Percentiles rank a stretch among this genome's conserved stretches.
phyloP scores from a whole-genome alignment of 2,888 invertebrate genomes.

The Lasioglossum vierecki region DNA sequence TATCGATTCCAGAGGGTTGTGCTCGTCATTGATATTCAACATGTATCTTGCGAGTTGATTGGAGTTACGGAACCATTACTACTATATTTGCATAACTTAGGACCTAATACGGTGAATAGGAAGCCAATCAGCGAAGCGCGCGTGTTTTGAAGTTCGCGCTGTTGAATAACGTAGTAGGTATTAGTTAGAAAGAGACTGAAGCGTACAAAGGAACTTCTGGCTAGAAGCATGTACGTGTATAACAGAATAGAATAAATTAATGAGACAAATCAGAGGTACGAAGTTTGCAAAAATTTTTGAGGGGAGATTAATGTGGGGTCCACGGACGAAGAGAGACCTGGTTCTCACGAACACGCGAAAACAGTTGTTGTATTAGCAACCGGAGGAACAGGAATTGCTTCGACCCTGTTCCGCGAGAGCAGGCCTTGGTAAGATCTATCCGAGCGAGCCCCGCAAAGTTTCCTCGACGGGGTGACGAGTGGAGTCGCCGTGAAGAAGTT shows the following conservation, averaged over 20 bases:
- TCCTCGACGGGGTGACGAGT: conserved; percentile 1
- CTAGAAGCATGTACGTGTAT: not conserved
- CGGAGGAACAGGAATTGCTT: conserved; percentile 20
- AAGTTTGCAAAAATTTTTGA: not conserved
- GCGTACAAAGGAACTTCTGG: not conserved
- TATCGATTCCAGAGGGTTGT: not conserved
- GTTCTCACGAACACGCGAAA: not conserved
- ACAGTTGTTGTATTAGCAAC: conserved; percentile 4
- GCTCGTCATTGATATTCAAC: not conserved
- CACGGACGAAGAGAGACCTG: not conserved
- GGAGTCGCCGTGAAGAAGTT: conserved; percentile 22
- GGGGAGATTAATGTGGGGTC: not conserved
- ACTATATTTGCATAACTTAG: not conserved
- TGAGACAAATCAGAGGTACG: not conserved
- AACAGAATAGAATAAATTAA: not conserved
- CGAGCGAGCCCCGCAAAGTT: conserved; percentile 28
- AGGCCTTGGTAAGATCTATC: conserved; percentile 36
- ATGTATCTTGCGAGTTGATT: not conserved
- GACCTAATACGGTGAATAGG: not conserved
- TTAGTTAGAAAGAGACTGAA: not conserved
- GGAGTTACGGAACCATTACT: not conserved
- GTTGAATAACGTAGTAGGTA: not conserved
- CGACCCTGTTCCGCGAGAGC: not conserved
- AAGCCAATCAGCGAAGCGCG: not conserved
- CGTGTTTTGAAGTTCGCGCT: not conserved